Percentiles rank a stretch among this genome's conserved stretches.
Conservation (phyloP, 1,140 invertebrate genomes). For the Neodiprion lecontei region DNA sequence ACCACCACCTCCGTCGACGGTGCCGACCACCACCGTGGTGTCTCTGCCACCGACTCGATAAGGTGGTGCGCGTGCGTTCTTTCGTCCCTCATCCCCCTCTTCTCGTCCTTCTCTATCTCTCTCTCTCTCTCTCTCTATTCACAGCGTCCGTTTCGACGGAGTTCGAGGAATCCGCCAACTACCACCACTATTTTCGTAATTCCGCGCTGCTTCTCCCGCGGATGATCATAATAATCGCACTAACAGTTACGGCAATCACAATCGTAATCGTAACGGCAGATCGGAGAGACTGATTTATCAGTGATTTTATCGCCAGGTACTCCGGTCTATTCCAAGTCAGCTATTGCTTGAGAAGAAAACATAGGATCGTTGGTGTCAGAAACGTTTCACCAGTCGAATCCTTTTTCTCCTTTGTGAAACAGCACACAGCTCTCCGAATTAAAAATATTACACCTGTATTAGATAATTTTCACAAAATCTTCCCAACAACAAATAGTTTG, state of each 20-base stretch:
- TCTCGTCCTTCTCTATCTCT: background rate
- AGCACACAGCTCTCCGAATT: too few species aligned
- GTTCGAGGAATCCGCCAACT: background rate
- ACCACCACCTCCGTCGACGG: background rate
- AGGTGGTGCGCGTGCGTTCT: background rate
- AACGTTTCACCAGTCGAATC: too few species aligned
- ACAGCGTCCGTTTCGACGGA: background rate
- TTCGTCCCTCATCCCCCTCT: background rate
- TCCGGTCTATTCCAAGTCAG: too few species aligned
- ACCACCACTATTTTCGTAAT: conserved; percentile 2
- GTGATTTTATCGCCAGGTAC: too few species aligned
- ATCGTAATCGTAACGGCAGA: background rate
- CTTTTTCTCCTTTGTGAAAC: too few species aligned
- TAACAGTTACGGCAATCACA: conserved; percentile 1
- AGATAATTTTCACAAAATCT: too few species aligned
- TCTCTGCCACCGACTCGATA: conserved; percentile 3
- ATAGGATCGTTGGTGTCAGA: too few species aligned
- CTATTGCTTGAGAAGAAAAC: too few species aligned
- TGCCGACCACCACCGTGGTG: background rate
- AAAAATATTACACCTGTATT: too few species aligned
- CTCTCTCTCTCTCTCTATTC: background rate
- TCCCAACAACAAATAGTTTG: too few species aligned
- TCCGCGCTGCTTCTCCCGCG: background rate
- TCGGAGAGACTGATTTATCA: too few species aligned
- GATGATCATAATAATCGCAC: background rate